Evolutionary conservation across 2,888 invertebrate genomes (phyloP).

Genomic region (Leptopterna dolabrata): DNA sequence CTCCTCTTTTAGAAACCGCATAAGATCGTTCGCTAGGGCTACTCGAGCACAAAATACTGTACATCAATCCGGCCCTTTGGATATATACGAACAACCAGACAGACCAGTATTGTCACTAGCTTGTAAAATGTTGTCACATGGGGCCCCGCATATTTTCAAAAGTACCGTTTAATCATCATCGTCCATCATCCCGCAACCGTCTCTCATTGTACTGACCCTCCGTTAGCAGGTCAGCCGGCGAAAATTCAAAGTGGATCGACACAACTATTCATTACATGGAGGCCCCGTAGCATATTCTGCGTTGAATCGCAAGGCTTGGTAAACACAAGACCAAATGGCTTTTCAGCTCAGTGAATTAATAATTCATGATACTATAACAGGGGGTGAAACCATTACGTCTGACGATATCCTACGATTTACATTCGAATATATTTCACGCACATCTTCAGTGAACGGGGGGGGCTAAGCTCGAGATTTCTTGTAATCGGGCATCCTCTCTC

Average conservation of each 20-base stretch:
- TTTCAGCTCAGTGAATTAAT: conserved; percentile 42
- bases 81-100: too few relatives aligned
- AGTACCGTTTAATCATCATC: too few relatives aligned
- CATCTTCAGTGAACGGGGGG: not conserved
- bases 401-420: conserved; percentile 34
- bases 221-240: not conserved
- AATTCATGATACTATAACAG: conserved; percentile 43
- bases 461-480: not conserved
- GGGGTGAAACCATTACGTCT: conserved; percentile 36
- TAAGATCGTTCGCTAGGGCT: too few relatives aligned
- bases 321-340: conserved; percentile 40
- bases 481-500: not conserved
- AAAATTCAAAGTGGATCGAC: not conserved
- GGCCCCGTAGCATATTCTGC: conserved; percentile 13
- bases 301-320: conserved; percentile 40
- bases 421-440: conserved; percentile 40
- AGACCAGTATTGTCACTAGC: too few relatives aligned
- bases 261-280: not conserved
- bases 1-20: too few relatives aligned
- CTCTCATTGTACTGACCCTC: too few relatives aligned
- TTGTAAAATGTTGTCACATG: too few relatives aligned
- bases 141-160: too few relatives aligned
- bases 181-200: too few relatives aligned
- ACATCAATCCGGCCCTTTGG: too few relatives aligned
- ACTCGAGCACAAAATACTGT: too few relatives aligned